Evolutionary conservation across 2,113 vertebrate genomes (phyloP), one percentile per base, ranked within the genome.

Genomic region (Monopterus albus): DNA sequence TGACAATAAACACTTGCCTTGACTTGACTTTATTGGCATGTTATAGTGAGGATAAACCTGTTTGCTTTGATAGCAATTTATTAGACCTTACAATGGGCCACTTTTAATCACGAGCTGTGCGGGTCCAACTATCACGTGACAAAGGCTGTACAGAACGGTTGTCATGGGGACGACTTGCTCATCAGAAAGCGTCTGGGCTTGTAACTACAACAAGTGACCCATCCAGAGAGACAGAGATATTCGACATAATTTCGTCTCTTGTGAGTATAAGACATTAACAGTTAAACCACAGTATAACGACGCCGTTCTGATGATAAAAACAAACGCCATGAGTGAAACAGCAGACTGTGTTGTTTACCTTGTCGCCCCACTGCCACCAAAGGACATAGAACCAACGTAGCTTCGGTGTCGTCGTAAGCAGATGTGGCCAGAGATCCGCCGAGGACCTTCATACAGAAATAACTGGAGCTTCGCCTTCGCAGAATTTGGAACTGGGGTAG

Each of bases 101-200:
- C 28, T 13, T 39, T n/a, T 14, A 20, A 23, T 28, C 38, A 20
- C 20, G 12, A 39, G 7, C 3, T 4, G 14, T 2, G 21, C 5
- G 14, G 13, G 2, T 7, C 21, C 2, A 18, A 13, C 31, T 3
- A 9, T 42, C 78, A 81, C 55, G 49, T 81, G 72, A 62, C 36
- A 20, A 5, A 1, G 53, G 11, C 33, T 6, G 10, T 13, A 7
- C 11, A 23, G 17, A 7, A 0, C 2, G 23, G 72, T 72, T 71
- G 72, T 15, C 56, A 66, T 61, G 36, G 72, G 26, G 52, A 81
- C 73, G 31, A 23, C 43, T 15, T 25, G 28, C n/a, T 58, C 62
- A 9, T 57, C 56, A 56, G 43, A 57, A 46, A 67, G 39, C 36
- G 61, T 31, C 36, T 25, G 36, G 12, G 12, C 18, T 59, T 0